phyloP scores from a whole-genome alignment of 2,113 vertebrate genomes.

The Psittacus erithacus region DNA sequence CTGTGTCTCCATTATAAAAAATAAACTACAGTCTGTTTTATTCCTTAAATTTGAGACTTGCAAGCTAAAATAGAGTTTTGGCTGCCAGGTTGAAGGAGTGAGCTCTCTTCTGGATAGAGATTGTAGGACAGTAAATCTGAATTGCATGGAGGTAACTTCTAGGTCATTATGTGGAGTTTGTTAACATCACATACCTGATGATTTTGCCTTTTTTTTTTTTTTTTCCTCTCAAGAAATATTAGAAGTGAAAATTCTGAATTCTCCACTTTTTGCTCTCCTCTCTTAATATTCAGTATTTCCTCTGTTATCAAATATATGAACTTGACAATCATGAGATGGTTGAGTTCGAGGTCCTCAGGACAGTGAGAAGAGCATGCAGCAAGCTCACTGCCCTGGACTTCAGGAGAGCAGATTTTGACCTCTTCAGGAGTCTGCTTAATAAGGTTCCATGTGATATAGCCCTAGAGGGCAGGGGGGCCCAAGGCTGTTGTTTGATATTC shows the following conservation, averaged over 20 bases:
- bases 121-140: background rate
- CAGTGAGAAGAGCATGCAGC: background rate
- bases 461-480: too few species aligned
- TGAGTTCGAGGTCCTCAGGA: too few species aligned
- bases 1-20: background rate
- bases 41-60: background rate
- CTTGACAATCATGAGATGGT: background rate
- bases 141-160: background rate
- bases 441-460: too few species aligned
- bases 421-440: too few species aligned
- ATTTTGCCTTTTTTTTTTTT: background rate
- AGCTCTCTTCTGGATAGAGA: background rate
- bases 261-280: background rate
- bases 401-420: too few species aligned
- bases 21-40: background rate
- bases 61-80: background rate
- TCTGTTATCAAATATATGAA: background rate
- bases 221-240: background rate
- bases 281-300: background rate
- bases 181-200: background rate
- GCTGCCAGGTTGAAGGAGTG: background rate
- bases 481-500: too few species aligned
- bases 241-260: background rate
- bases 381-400: too few species aligned
- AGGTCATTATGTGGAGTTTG: background rate